These are phyloP conservation scores for Unio pictorum DNA, from an alignment of 2,888 invertebrate genomes.

Conservation along the genomic window DNA sequence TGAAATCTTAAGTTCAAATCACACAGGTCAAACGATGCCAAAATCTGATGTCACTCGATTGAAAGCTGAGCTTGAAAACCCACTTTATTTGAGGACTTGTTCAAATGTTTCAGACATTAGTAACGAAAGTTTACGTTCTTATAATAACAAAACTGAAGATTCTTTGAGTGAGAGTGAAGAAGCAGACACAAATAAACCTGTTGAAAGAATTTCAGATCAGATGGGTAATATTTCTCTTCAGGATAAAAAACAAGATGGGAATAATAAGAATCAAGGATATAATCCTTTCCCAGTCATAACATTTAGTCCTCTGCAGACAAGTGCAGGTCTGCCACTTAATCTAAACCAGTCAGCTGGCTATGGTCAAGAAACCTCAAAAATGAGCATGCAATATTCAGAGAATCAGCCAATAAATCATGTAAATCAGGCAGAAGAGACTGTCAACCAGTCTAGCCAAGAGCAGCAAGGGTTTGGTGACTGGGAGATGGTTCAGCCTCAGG, in stretches of 20 bases:
- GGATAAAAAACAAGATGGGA: too few species aligned
- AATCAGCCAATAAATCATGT: background rate
- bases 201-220: too few species aligned
- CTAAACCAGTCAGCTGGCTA: too few species aligned
- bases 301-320: too few species aligned
- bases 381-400: conserved; percentile 1
- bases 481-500: conserved; percentile 48
- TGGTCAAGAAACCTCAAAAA: conserved; percentile 4
- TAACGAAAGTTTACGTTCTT: conserved; percentile 5
- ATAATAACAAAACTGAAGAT: too few species aligned
- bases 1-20: background rate
- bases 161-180: too few species aligned
- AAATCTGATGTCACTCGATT: background rate
- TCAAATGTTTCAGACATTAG: conserved; percentile 4
- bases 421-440: conserved; percentile 2
- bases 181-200: too few species aligned
- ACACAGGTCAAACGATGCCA: background rate
- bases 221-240: too few species aligned
- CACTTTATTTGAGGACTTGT: conserved; percentile 3
- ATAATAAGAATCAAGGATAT: too few species aligned
- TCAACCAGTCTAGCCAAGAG: conserved; percentile 6
- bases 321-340: too few species aligned
- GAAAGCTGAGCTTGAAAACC: conserved; percentile 13
- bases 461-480: conserved; percentile 49
- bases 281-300: too few species aligned